Base-by-base conservation (phyloP, 2,888 invertebrate genomes). In the Caenorhabditis sp. region DNA sequence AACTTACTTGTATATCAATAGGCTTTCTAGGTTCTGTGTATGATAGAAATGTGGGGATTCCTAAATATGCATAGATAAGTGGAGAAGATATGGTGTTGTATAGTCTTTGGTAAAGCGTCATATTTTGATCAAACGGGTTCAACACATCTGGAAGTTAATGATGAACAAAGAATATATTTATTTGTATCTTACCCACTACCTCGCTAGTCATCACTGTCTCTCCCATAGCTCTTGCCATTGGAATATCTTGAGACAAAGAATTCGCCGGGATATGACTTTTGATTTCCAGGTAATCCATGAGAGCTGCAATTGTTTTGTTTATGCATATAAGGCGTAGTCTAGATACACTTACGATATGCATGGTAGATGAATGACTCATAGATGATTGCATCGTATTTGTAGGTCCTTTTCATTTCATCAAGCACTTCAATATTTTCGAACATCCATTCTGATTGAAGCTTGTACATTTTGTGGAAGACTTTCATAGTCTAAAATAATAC, bases 211-310 rank as follows among this genome's bases (percentile, higher is more conserved):
- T 31, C 4, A 31, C 4, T 10, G 31, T 4, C 20, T 71, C 71
- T 17, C 71, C 71, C 12, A 71, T 67, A 0, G 26, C 38, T 36
- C 31, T 59, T 1, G 53, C 25, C 8, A 63, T 3, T 4, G 14
- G 14, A 2, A 60, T 43, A 20, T 25, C 31, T 12, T 71, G 67
- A 50, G 67, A 64, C 25, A 67, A 53, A 14, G 71, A 71, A 14
- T 58, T 43, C 0, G 64, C n/a, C 0, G 67, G 67, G 8, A 66
- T 52, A 26, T 54, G 50, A 0, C 63, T 54, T 20, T 58, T 58
- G 31, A 70, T 70, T 1, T 63, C 63, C 2, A 70, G 50, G 31
- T 70, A 70, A 7, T 70, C 70, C 26, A 56, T 8, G 12, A 56
- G 7, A 20, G 56, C 56, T 56, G n/a, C n/a, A 56, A 56, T 31